Base-by-base conservation (phyloP, 2,888 invertebrate genomes). In the Sclerodermus sp. region DNA sequence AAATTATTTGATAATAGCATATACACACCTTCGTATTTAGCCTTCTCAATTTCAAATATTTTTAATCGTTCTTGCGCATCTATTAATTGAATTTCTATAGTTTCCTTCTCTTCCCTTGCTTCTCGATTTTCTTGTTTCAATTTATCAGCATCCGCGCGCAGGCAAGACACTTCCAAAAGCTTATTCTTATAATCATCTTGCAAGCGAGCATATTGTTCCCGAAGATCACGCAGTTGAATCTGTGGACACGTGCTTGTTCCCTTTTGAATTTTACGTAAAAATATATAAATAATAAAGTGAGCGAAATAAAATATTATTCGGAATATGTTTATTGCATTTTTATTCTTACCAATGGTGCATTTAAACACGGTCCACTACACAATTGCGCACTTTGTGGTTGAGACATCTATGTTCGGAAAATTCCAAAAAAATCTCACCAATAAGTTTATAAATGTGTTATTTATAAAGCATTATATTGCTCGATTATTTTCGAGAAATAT, bases 131-230 rank as follows among this genome's bases (percentile, higher is more conserved):
- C 74, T 23, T 76, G 75, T 54, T 80, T 82, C 18, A 82, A 58
- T 57, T 80, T 80, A 18, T 83, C 83, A 10, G 80, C 76, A 37
- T 84, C 83, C 0, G 81, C 76, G 51, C 83, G 68, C 29, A 84
- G 67, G 42, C 79, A 77, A 1, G 82, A 81, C 47, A 88, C 87
- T 81, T 89, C 88, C 6, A 83, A 82, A 10, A 88, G 78, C 80
- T 88, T 88, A 1, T 81, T 82, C 62, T 86, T 88, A 69, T 85
- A 88, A 66, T 84, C 86, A 60, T 87, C 86, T 71, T 87, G 86
- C 0, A 86, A 82, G 51, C 84, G 81, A 9, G 79, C 79, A 49
- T 88, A 83, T 66, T 86, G 84, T 53, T 86, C 83, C 15, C 82
- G 79, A 9, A 87, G 70, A 68, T 83, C 84, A 18, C 81, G 79